phyloP scores from a whole-genome alignment of 2,797 vertebrate genomes.

The Neomorphus geoffroyi region DNA sequence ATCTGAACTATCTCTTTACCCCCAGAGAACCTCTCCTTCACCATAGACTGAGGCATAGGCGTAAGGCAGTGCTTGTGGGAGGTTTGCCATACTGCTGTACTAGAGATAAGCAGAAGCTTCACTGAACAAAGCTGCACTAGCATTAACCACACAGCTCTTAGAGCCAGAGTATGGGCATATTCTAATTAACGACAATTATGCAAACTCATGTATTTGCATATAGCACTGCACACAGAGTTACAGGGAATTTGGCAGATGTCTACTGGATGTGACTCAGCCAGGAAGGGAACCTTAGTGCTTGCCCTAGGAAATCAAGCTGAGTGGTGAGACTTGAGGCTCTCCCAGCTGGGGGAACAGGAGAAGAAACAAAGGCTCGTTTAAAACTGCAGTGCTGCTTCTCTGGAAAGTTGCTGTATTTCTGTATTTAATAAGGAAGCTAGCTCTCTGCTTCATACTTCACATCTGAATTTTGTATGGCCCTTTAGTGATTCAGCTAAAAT shows the following conservation, averaged over 20 bases:
- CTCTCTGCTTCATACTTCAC: neutral
- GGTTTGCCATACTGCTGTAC: neutral
- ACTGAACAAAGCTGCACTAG: neutral
- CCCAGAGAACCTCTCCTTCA: neutral
- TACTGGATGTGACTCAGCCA: neutral
- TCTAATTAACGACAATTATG: constrained; percentile 26
- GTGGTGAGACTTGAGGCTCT: neutral
- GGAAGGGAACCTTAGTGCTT: neutral
- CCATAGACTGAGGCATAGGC: neutral
- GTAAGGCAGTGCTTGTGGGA: neutral
- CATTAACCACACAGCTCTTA: neutral
- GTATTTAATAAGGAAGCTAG: neutral
- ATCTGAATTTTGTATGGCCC: neutral
- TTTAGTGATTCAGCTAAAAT: neutral
- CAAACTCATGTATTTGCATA: neutral
- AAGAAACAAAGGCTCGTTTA: neutral
- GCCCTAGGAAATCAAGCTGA: neutral
- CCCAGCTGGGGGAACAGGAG: neutral
- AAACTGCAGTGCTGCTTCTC: neutral
- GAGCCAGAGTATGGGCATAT: neutral
- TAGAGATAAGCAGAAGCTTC: constrained; percentile 32
- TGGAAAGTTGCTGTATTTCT: neutral
- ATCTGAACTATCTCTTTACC: neutral
- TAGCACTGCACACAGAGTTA: neutral
- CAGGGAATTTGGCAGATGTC: neutral